These are phyloP conservation scores for Mungos mungo DNA, from an alignment of 2,113 vertebrate genomes.

Conservation along the genomic window DNA sequence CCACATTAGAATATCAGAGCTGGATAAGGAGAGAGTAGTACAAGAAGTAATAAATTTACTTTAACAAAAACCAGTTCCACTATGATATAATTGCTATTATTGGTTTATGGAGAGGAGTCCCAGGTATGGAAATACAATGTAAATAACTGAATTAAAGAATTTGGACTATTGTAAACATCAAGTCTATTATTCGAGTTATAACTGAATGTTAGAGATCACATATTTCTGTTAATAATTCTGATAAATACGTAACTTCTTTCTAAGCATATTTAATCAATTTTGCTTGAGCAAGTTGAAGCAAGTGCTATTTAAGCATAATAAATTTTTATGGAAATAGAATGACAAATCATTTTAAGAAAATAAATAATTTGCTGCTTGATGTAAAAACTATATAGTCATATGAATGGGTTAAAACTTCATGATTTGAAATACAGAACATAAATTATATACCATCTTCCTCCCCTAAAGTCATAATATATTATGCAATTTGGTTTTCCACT, in stretches of 20 bases:
- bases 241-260: not conserved
- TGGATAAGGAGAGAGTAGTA: not conserved
- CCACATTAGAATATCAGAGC: not conserved
- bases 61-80: not conserved
- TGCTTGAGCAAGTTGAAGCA: not conserved
- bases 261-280: not conserved
- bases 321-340: not conserved
- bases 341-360: not conserved
- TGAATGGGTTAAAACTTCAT: constrained; percentile 3
- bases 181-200: not conserved
- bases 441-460: not conserved
- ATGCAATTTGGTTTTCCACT: not conserved
- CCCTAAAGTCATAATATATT: not conserved
- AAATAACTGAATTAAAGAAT: constrained; percentile 31
- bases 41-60: not conserved
- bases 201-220: not conserved
- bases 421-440: not conserved
- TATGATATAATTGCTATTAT: not conserved
- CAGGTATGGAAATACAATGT: not conserved
- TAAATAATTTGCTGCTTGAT: not conserved
- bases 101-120: not conserved
- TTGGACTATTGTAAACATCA: not conserved
- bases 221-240: not conserved
- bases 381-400: not conserved
- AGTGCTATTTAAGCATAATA: not conserved